These are phyloP conservation scores for Pterois miles DNA, from an alignment of 2,797 vertebrate genomes.

Conservation along the genomic window DNA sequence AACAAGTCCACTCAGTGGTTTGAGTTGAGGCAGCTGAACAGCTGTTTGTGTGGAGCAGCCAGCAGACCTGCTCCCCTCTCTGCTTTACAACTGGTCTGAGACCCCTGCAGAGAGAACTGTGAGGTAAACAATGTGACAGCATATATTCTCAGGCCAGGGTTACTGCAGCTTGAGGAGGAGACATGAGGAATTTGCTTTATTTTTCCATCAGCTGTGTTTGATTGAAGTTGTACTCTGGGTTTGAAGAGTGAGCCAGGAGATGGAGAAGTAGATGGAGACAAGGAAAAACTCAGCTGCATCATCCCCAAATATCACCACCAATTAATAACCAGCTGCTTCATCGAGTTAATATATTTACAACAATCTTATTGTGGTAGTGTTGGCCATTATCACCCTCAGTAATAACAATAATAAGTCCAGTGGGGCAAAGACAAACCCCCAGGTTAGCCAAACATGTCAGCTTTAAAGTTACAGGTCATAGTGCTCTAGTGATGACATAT, in stretches of 20 bases:
- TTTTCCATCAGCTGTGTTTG: conserved; percentile 1
- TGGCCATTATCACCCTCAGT: neutral
- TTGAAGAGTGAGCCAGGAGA: neutral
- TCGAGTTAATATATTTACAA: no score
- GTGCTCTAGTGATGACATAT: no score
- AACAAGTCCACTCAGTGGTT: conserved; percentile 34
- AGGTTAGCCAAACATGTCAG: no score
- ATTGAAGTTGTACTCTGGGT: neutral
- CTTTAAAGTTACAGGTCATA: no score
- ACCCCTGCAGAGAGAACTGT: conserved; percentile 26
- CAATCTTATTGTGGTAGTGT: no score
- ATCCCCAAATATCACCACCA: neutral
- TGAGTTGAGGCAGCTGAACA: conserved; percentile 42
- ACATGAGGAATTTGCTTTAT: conserved; percentile 3
- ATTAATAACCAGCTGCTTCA: no score
- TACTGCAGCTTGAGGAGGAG: neutral
- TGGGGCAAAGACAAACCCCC: no score
- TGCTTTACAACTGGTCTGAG: neutral
- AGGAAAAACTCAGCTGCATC: neutral
- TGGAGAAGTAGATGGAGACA: neutral
- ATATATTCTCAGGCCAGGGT: neutral
- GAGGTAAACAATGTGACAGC: conserved; percentile 27
- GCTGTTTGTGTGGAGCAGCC: conserved; percentile 19
- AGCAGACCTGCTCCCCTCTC: conserved; percentile 1
- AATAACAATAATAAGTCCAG: no score